Percentiles rank a stretch among this genome's conserved stretches.
phyloP scores from a whole-genome alignment of 2,113 vertebrate species.

The Lepisosteus oculatus region DNA sequence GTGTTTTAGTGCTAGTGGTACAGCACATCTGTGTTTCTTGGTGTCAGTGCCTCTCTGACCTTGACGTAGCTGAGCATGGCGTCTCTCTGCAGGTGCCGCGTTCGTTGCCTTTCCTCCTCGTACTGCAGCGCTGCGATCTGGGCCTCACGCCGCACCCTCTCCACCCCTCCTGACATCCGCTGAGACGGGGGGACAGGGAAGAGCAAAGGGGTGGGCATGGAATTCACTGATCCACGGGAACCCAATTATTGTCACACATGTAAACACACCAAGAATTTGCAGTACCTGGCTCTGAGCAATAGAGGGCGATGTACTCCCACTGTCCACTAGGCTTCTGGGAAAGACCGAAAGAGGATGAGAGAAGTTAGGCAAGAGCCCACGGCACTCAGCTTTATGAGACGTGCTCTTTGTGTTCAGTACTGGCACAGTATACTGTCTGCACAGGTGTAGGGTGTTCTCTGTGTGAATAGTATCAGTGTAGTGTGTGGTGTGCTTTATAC shows the following conservation, averaged over 20 bases:
- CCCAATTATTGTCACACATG: neutral
- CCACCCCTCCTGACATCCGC: slow-evolving; percentile 50
- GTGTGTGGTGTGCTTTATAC: neutral
- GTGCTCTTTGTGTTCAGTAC: neutral
- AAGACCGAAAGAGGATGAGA: neutral
- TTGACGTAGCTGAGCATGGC: slow-evolving; percentile 66
- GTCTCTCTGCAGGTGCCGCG: slow-evolving; percentile 73
- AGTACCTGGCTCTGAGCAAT: slow-evolving; percentile 55
- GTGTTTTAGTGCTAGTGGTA: too few species aligned
- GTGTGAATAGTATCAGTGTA: neutral
- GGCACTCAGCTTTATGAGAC: neutral
- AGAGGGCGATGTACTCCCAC: slow-evolving; percentile 31
- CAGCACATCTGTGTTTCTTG: too few species aligned
- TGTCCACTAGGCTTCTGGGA: slow-evolving; percentile 49
- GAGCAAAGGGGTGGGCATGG: too few species aligned
- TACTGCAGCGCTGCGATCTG: slow-evolving; percentile 85
- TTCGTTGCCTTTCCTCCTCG: slow-evolving; percentile 85
- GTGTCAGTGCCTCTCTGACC: slow-evolving; percentile 48
- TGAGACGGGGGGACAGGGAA: too few species aligned
- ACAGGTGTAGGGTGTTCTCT: neutral
- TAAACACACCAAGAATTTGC: neutral
- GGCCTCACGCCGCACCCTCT: slow-evolving; percentile 83
- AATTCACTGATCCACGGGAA: too few species aligned
- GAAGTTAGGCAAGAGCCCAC: neutral
- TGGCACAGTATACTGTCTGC: neutral